phyloP scores from a whole-genome alignment of 2,797 vertebrate species.

The Pipistrellus kuhlii region DNA sequence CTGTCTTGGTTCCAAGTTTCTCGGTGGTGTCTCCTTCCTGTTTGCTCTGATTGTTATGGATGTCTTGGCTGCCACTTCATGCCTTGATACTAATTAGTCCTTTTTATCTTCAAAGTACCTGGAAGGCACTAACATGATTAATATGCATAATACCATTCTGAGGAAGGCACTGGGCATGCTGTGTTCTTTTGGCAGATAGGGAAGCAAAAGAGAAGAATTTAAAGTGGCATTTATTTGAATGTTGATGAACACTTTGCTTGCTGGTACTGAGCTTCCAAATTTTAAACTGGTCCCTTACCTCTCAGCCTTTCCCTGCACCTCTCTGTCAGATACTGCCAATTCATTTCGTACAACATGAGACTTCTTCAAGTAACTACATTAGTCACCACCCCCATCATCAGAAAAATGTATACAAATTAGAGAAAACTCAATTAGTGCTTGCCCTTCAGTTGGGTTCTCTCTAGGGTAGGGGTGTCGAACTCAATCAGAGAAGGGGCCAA shows the following conservation, averaged over 20 bases:
- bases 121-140: constrained; percentile 59
- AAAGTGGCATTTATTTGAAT: neutral
- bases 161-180: constrained; percentile 35
- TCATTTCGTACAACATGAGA: neutral
- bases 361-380: neutral
- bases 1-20: constrained; percentile 85
- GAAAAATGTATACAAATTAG: neutral
- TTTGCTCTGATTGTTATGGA: constrained; percentile 81
- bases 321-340: neutral
- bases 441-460: neutral
- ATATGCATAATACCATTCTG: constrained; percentile 61
- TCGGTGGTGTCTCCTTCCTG: constrained; percentile 76
- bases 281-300: neutral
- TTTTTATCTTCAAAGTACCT: constrained; percentile 82
- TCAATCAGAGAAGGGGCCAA: too few relatives aligned
- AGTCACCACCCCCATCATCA: neutral
- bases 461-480: too few relatives aligned
- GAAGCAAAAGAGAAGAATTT: constrained; percentile 37
- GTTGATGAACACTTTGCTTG: neutral
- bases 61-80: constrained; percentile 75
- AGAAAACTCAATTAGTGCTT: neutral
- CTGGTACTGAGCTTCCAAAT: neutral
- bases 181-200: constrained; percentile 17
- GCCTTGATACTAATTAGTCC: constrained; percentile 65
- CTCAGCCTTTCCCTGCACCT: neutral